Conservation (phyloP, 2,797 vertebrate species). For the Acanthornis magna region DNA sequence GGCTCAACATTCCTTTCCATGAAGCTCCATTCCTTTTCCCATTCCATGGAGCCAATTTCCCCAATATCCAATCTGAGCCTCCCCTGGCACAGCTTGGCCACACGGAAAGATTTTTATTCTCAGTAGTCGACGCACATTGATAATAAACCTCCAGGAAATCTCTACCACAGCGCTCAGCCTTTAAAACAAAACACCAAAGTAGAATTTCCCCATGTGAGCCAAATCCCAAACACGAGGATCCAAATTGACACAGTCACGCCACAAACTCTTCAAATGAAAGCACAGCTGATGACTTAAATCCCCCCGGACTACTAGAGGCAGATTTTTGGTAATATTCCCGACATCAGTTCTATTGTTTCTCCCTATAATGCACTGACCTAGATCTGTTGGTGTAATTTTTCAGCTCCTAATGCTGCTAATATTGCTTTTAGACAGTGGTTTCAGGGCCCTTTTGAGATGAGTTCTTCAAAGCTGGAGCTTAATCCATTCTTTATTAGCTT, state of each 20-base stretch:
- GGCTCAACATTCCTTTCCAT: neutral
- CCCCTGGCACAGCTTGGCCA: neutral
- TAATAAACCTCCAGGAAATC: neutral
- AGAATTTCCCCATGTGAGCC: neutral
- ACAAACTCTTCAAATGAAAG: neutral
- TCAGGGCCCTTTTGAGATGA: conserved; percentile 68
- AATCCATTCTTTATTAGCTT: conserved; percentile 78
- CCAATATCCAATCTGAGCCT: fast-evolving
- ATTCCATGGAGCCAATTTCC: neutral
- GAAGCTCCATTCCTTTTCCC: too few relatives aligned
- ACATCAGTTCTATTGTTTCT: conserved; percentile 38
- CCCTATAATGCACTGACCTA: conserved; percentile 39
- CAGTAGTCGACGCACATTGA: fast-evolving
- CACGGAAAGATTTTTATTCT: neutral
- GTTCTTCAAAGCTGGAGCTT: conserved; percentile 73
- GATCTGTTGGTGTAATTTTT: conserved; percentile 66
- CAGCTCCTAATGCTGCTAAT: conserved; percentile 62
- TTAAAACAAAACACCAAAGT: neutral
- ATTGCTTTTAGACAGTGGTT: conserved; percentile 67
- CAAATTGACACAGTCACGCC: neutral
- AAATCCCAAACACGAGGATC: neutral
- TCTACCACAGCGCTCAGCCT: fast-evolving
- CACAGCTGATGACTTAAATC: neutral
- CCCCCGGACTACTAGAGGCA: neutral
- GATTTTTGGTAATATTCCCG: conserved; percentile 29